These are phyloP conservation scores for Macropus fuliginosus DNA, from an alignment of 2,797 vertebrate genomes.

Conservation along the genomic window DNA sequence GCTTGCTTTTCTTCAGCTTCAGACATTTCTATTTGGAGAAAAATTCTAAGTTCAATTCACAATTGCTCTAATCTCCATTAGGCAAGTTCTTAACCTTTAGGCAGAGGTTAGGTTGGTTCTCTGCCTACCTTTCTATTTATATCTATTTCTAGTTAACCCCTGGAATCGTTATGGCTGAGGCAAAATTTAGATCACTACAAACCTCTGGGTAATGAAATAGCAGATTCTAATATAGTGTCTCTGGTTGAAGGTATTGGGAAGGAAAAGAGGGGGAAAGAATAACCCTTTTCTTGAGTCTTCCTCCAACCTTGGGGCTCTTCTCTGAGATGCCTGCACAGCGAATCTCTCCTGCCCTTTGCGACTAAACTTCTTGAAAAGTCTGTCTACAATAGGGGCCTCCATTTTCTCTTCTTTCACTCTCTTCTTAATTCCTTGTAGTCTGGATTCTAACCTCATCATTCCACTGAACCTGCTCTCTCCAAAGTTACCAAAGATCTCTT, in stretches of 20 bases:
- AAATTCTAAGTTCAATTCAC: not conserved
- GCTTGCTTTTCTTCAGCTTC: not conserved
- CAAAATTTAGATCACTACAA: not conserved
- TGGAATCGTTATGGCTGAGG: not conserved
- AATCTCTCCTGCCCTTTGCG: too few species aligned
- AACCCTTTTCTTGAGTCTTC: not conserved
- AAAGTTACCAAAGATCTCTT: too few species aligned
- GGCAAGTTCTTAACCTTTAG: not conserved
- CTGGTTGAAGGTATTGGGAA: not conserved
- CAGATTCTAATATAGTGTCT: not conserved
- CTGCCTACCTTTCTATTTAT: not conserved
- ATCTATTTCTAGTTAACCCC: too few species aligned
- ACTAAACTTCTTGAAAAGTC: too few species aligned
- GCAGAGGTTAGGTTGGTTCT: not conserved
- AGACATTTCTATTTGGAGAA: not conserved
- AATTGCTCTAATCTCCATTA: not conserved
- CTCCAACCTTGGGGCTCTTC: not conserved
- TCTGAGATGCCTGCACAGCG: too few species aligned
- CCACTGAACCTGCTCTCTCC: too few species aligned
- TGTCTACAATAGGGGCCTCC: too few species aligned
- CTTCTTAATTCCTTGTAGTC: too few species aligned
- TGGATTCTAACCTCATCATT: too few species aligned
- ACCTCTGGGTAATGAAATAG: not conserved
- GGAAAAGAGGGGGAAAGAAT: not conserved
- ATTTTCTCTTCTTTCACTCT: too few species aligned